A percentile compares a stretch with the other conserved stretches of the same genome.
Conservation (phyloP, 2,797 vertebrate species). For the Bucorvus abyssinicus region DNA sequence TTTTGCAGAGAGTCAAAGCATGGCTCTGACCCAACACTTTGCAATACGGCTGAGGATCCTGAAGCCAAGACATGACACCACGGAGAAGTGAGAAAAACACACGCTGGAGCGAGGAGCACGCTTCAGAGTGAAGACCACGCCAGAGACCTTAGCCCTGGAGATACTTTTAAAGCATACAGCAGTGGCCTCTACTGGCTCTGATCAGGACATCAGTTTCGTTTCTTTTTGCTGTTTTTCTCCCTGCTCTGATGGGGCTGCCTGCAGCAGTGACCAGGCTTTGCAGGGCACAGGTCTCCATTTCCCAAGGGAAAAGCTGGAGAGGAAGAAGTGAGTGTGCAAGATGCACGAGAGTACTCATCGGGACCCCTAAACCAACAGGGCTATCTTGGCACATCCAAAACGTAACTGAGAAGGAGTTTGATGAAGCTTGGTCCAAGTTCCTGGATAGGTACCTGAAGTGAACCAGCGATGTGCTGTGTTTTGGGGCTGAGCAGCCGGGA, state of each 20-base stretch:
- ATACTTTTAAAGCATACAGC: conserved; percentile 23
- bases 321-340: background rate
- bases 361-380: background rate
- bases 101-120: background rate
- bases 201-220: conserved; percentile 6
- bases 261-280: background rate
- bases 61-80: conserved; percentile 40
- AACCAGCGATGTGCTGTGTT: background rate
- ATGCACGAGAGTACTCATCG: accelerated
- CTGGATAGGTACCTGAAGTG: background rate
- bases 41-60: background rate
- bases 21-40: background rate
- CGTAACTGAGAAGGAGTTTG: background rate
- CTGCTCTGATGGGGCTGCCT: background rate
- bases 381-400: background rate
- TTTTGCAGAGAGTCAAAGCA: background rate
- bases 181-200: conserved; percentile 49
- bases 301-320: background rate
- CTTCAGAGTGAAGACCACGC: background rate
- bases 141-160: background rate
- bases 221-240: background rate
- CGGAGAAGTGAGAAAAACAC: background rate
- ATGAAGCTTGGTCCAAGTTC: background rate
- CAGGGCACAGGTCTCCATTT: background rate
- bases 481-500: background rate